Percentiles rank a stretch among this genome's conserved stretches.
Evolutionary conservation across 1,140 invertebrate genomes (phyloP).

Genomic region (Grapholita molesta): DNA sequence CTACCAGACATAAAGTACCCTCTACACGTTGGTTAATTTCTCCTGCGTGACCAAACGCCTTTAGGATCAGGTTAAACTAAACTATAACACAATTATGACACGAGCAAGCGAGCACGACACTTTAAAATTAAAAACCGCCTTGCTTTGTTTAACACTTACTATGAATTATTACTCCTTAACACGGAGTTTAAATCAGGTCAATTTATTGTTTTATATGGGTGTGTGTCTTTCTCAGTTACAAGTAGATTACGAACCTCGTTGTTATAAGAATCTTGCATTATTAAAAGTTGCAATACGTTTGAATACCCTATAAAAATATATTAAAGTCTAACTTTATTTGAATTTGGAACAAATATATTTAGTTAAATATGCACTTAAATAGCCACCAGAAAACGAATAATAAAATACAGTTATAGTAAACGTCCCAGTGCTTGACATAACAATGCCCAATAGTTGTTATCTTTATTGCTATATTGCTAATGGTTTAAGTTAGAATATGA

Average conservation of each 20-base stretch:
- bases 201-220: background rate
- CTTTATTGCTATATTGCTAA: too few relatives aligned
- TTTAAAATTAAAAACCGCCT: constrained; percentile 6
- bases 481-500: too few relatives aligned
- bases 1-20: background rate
- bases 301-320: too few relatives aligned
- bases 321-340: too few relatives aligned
- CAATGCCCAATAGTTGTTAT: too few relatives aligned
- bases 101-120: background rate
- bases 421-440: too few relatives aligned
- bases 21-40: background rate
- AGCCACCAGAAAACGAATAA: too few relatives aligned
- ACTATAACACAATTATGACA: constrained; percentile 14
- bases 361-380: too few relatives aligned
- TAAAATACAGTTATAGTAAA: too few relatives aligned
- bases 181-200: constrained; percentile 4
- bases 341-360: too few relatives aligned
- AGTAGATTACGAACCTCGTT: background rate
- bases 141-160: constrained; percentile 5
- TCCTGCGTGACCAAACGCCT: background rate
- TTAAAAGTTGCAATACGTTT: too few relatives aligned
- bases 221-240: background rate
- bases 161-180: background rate
- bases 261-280: too few relatives aligned
- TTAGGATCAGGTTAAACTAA: background rate